Evolutionary conservation across 1,140 invertebrate genomes (phyloP), one percentile per base, ranked within the genome.

Genomic region (Maconellicoccus hirsutus): DNA sequence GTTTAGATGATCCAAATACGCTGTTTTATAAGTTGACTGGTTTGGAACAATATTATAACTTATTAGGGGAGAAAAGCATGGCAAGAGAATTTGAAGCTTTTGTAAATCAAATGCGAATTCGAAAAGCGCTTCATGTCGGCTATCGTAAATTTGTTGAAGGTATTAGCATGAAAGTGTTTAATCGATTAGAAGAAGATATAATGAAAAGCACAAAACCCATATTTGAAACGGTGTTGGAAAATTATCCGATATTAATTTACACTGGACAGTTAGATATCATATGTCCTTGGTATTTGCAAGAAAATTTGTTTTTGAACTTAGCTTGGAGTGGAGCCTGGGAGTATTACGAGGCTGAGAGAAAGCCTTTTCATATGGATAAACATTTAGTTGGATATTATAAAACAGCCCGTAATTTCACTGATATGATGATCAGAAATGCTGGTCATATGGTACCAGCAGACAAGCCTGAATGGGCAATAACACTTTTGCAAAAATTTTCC

Each of bases 221-320:
- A 84, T 80, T 96, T 63, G 81, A 84, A 4, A 86, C 88, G 71
- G 78, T 96, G 0, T 73, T 84, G 82, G 74, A 85, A 77, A 70
- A 85, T 72, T 70, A 90, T 75, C 84, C 83, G 77, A 84, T 88
- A 2, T 80, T 89, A 8, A 82, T 89, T 69, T 94, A 93, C 77
- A 92, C 86, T 76, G 91, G 91, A 0, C 90, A 93, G 76, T 76
- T 93, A 39, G 91, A 94, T 76, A 87, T 94, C n/a, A 91, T 93
- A 75, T 87, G 92, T 0, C 87, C 90, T 0, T 90, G 91, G 78
- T 86, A 89, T 0, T 76, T 89, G 42, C 92, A 90, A 0, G 83
- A 87, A 63, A 87, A 87, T 74, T 92, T 88, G 76, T 77, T 93
- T 21, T 71, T 77, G 22, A 78, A 76, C 3, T 72, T 84, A 10